Evolutionary conservation across 2,888 invertebrate genomes (phyloP), one percentile per base, ranked within the genome.

Genomic region (Gymnocheta viridis): DNA sequence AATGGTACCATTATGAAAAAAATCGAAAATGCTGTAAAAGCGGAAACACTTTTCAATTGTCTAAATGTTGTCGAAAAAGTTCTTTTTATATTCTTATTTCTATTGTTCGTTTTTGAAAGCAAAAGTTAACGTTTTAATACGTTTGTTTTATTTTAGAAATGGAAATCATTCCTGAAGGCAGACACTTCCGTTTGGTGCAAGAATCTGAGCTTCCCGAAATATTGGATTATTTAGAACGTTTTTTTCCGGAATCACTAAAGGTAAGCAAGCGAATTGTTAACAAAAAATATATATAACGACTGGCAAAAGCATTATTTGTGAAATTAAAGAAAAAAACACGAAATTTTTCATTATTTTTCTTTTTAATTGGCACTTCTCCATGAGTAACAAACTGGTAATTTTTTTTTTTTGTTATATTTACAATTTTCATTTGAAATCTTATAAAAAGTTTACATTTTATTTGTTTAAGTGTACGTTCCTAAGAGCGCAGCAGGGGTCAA

Each of bases 171-270:
- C 93, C 95, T 92, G 96, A 96, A 93, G 96, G 96, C 91, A 96
- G 95, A 94, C 95, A 96, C 94, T 97, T 97, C 94, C 95, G 96
- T 94, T 95, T 96, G 94, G 95, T 96, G 92, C 93, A 94, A 93
- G 95, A 96, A 94, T 95, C 96, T 92, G 96, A 97, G 94, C 95
- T 96, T 93, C 95, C 96, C 91, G 95, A 95, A 92, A 95, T 97
- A 92, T 94, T 96, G 92, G 95, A 96, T 92, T 93, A 95, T 91
- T 94, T 97, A 91, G 95, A 95, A 91, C 94, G 95, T 93, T 96
- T 95, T 94, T 94, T 96, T 93, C 96, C 97, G 91, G 96, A 96
- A 93, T 96, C 96, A 90, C 94, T 97, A 90, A 97, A 97, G 95
- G 97, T 96, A 94, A 86, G 87, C 17, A 58, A 58, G 24, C 87